Conservation (phyloP, 2,797 vertebrate species). For the Megaceryle alcyon region DNA sequence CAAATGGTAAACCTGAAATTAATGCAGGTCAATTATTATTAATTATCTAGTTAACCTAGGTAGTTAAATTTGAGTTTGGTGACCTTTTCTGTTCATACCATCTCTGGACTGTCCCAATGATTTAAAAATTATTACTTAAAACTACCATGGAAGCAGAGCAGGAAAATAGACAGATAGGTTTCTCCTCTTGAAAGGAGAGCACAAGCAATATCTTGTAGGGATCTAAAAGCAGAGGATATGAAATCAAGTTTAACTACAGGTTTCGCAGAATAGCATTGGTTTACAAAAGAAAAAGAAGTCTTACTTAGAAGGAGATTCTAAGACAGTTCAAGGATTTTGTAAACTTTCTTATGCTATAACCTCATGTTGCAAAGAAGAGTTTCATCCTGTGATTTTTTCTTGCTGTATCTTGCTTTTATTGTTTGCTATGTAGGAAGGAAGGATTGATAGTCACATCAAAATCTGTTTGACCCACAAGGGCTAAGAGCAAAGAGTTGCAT, state of each 20-base stretch:
- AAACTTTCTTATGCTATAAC: background rate
- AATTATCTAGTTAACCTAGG: background rate
- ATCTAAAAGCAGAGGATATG: background rate
- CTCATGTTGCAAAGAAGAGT: background rate
- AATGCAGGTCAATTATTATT: background rate
- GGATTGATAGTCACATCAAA: background rate
- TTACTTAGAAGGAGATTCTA: background rate
- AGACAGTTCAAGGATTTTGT: background rate
- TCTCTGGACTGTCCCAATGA: background rate
- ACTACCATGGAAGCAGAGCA: background rate
- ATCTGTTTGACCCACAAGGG: background rate
- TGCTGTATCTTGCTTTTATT: background rate
- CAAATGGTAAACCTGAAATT: slow-evolving; percentile 81
- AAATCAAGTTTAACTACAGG: background rate
- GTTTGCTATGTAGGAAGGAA: background rate
- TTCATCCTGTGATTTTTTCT: background rate
- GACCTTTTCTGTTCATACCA: background rate
- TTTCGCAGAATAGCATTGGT: background rate
- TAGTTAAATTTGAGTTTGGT: background rate
- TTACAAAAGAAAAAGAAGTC: background rate
- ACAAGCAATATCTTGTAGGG: background rate
- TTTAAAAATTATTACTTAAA: background rate
- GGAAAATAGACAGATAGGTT: background rate
- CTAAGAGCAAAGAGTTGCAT: background rate
- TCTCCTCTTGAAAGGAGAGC: background rate